Base-by-base conservation (phyloP, 2,888 invertebrate genomes). In the Drosophila mayaguana region DNA sequence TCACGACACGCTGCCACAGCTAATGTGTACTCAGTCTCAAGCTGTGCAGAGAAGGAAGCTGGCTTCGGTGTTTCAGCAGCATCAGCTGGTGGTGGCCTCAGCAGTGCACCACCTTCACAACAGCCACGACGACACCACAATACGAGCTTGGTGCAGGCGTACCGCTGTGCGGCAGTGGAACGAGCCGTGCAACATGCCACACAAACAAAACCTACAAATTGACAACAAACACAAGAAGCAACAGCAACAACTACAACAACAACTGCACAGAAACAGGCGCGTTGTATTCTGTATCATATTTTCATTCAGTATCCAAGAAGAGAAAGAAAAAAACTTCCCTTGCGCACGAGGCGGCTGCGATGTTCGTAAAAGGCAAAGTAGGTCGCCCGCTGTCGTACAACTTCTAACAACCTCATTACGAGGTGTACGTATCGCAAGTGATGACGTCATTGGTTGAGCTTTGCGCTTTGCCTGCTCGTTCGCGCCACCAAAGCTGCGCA, bases 381-480 rank as follows among this genome's bases (percentile, higher is more conserved):
- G 89, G 89, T 89, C 89, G 88, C 72, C 65, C 43, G 76, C 56
- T 69, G 64, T 62, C 65, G 77, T 88, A 88, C 83, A 80, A 88
- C 86, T 85, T 85, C 81, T 76, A 81, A 83, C 82, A 86, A 88
- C 86, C 88, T 88, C 83, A 86, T 88, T 82, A 83, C 78, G 81
- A 83, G 75, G 55, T 78, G 45, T 69, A 63, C 54, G 70, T 55
- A 70, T 59, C 32, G 55, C 45, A 63, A 68, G 40, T 73, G 75
- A 81, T 89, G 89, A 89, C 89, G 89, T 89, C 89, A 89, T 90
- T 89, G 90, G 90, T 89, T 80, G 66, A 62, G 80, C 77, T 77
- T 42, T 85, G 56, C 68, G 75, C 78, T 77, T 86, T 84, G 32
- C 34, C 61, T 43, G 78, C 82, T 75, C 81, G 61, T 85, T 83